Base-by-base conservation (phyloP, 2,888 invertebrate species). In the Ectropis crepuscularia region DNA sequence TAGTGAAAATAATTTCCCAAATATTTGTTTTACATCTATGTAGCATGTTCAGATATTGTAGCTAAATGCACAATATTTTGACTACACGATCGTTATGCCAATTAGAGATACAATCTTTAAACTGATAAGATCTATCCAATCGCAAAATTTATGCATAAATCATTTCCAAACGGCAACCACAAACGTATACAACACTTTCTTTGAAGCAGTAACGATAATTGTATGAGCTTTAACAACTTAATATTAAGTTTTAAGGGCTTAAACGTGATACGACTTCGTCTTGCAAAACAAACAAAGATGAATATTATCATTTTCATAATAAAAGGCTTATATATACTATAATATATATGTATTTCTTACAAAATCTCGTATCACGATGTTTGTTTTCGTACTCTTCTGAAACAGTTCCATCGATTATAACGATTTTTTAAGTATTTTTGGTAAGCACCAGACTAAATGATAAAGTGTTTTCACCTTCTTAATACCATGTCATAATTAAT, bases 181-280 rank as follows among this genome's bases (percentile, higher is more conserved):
- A 43, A 59, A 69, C 58, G 63, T 67, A 67, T 61, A 70, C 61
- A 64, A 50, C 58, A 69, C 60, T 68, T 67, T 67, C 62, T 54
- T 68, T 67, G 61, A 42, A 64, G 70, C 50, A 45, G 70, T 58
- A 73, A 70, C 72, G 73, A 76, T 76, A 76, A 77, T 72, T 72
- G 70, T 65, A 57, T 49, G 41, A 58, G 63, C 68, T 71, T 78
- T 82, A 83, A 83, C 79, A 81, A 77, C 82, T 83, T 75, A 83
- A 85, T 85, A 78, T 71, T 67, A 64, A 65, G 65, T 70, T 67
- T 67, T 77, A 76, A 57, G 47, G 57, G 46, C 43, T n/a, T 6
- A 47, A 12, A 0, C 42, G 6, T 54, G 51, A 43, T 47, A 42
- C 28, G 42, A n/a, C 36, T 10, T 36, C 28, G n/a, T 5, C 45